Evolutionary conservation across 2,797 vertebrate genomes (phyloP), one percentile per base, ranked within the genome.

Genomic region (Pseudotriccus pelzelni): DNA sequence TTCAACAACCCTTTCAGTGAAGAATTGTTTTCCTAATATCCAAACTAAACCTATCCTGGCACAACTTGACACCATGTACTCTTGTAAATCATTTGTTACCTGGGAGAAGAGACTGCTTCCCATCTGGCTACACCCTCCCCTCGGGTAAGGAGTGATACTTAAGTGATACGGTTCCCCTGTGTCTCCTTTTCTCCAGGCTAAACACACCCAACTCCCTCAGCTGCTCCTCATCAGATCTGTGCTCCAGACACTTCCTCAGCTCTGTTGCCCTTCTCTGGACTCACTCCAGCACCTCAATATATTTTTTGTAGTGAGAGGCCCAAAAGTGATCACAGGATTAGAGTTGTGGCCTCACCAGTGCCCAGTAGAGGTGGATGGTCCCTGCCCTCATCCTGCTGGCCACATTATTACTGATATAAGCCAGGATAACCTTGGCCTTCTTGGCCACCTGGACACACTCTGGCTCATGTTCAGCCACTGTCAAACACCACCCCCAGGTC

Each of bases 401-500:
- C 46, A 56, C 46, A 32, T 8, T 17, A 5, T 3, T 44, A 12
- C 60, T 12, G 39, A 36, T 27, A 19, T 25, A 78, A 14, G 3
- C 30, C 46, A 28, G 30, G 8, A 25, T 28, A 37, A 5, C 30
- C 23, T 21, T n/a, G 37, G 39, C 25, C 25, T 53, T 36, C 20
- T 19, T 55, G 75, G 39, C 15, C 60, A 44, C 32, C 39, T 37
- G 17, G 17, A n/a, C 60, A 46, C 49, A 55, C 13, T 10, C 32
- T 46, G 50, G 9, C 16, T 44, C n/a, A 13, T 20, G 39, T 9
- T 37, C 56, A 70, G 56, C 37, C 24, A 17, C 55, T 5, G 18
- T 2, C 9, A 4, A 22, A 23, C 39, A n/a, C 22, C 22, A 18
- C 2, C 6, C 4, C 5, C 9, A 37, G 14, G 22, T 37, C 32